Evolutionary conservation across 2,113 vertebrate genomes (phyloP), one percentile per base, ranked within the genome.

Genomic region (Austrofundulus limnaeus): DNA sequence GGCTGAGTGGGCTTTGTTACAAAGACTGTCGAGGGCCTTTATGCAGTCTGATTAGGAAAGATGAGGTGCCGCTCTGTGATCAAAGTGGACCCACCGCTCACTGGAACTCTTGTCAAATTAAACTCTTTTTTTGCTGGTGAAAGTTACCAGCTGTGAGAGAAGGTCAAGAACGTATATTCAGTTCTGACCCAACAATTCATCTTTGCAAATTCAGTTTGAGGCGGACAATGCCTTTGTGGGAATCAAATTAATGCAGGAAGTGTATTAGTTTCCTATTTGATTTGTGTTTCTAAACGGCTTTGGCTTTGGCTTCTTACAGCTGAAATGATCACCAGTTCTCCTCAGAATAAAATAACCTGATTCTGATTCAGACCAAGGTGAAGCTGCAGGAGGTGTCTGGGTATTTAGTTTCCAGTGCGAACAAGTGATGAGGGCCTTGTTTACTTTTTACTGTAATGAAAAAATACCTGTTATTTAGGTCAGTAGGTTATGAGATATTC

Each of bases 21-120:
- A 81, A 78, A 83, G 70, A 48, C 39, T 0, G 14, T 67, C 2
- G 21, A 46, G 51, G 49, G 49, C 45, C 46, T 77, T 75, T 61
- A 60, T 71, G 39, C 45, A 9, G 52, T 50, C 56, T 71, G 67
- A 75, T 77, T 58, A 60, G 69, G 65, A 57, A 60, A n/a, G 49
- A 80, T 54, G 60, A 83, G 61, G 55, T 19, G 48, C 52, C 56
- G 28, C 46, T n/a, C 16, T 42, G 10, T 73, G 49, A 80, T 78
- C 46, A 83, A 85, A 78, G 52, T 7, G 0, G 20, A 23, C 51
- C 31, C 19, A 46, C 59, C 52, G 17, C 54, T 21, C 15, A 15
- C 28, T 46, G 41, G 17, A 57, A 52, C 34, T 69, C 38, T 39
- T 12, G 2, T 68, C 52, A 39, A 61, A 45, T 75, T 50, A 39